Conservation (phyloP, 2,113 vertebrate species). For the Sturnira hondurensis region DNA sequence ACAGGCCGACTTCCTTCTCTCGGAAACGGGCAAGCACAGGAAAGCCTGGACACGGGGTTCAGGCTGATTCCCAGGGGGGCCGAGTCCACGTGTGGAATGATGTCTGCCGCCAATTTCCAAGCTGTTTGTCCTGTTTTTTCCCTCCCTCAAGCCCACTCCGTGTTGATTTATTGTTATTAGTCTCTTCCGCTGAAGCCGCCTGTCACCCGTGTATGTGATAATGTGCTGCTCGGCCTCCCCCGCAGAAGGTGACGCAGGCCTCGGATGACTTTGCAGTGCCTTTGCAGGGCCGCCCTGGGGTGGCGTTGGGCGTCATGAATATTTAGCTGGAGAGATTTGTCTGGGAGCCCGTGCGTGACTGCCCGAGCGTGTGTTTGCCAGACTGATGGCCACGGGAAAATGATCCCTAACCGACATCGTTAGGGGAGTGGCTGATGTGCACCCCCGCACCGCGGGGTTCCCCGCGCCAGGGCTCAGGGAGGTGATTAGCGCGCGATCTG, state of each 20-base stretch:
- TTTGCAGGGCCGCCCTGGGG: neutral
- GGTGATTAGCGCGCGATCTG: neutral
- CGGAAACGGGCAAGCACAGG: neutral
- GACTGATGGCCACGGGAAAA: conserved; percentile 8
- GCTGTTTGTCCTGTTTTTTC: neutral
- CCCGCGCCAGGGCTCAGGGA: neutral
- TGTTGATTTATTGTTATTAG: neutral
- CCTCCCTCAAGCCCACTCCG: neutral
- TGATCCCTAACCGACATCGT: conserved; percentile 26
- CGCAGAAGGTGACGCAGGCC: neutral
- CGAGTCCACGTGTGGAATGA: neutral
- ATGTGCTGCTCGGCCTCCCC: neutral
- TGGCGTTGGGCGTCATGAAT: neutral
- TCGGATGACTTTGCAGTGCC: too few relatives aligned
- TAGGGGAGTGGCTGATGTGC: neutral
- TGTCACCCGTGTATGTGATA: neutral
- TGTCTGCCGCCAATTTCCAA: neutral
- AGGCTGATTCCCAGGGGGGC: neutral
- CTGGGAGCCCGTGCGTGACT: neutral
- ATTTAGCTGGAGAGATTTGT: neutral
- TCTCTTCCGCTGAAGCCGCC: neutral
- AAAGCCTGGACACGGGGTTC: neutral
- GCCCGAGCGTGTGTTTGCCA: neutral
- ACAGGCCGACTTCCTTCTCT: neutral
- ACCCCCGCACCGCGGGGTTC: neutral